These are phyloP conservation scores for Hoplodrina ambigua DNA, from an alignment of 2,888 invertebrate genomes.

Conservation along the genomic window DNA sequence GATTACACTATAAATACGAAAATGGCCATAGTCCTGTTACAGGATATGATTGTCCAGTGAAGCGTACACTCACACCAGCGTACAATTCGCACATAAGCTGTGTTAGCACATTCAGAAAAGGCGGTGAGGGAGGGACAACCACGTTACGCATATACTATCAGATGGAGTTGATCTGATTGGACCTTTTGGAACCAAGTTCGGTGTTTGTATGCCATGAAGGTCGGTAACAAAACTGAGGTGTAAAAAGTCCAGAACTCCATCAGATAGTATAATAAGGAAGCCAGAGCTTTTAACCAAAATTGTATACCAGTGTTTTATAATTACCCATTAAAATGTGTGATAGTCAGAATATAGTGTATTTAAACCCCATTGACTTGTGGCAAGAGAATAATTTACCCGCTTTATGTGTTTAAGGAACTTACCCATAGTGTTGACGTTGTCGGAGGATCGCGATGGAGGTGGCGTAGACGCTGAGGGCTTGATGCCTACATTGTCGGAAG, in stretches of 20 bases:
- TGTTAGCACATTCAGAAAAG: slow-evolving; percentile 71
- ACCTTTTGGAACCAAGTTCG: slow-evolving; percentile 4
- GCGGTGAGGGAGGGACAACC: slow-evolving; percentile 66
- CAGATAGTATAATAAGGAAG: slow-evolving; percentile 34
- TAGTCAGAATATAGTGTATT: not conserved
- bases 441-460: slow-evolving; percentile 87
- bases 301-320: slow-evolving; percentile 15
- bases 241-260: slow-evolving; percentile 13
- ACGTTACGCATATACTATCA: slow-evolving; percentile 41
- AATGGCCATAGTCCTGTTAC: slow-evolving; percentile 38
- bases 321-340: slow-evolving; percentile 23
- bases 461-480: slow-evolving; percentile 80
- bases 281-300: slow-evolving; percentile 29
- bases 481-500: slow-evolving; percentile 85
- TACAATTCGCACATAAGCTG: slow-evolving; percentile 72
- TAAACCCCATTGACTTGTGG: not conserved
- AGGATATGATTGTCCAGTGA: slow-evolving; percentile 39
- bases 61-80: slow-evolving; percentile 62
- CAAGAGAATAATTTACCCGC: not conserved
- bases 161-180: slow-evolving; percentile 8
- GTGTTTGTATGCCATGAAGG: not conserved
- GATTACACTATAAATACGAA: slow-evolving; percentile 14
- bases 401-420: slow-evolving; percentile 45
- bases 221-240: not conserved
- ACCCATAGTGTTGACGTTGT: slow-evolving; percentile 88